Base-by-base conservation (phyloP, 2,888 invertebrate genomes). In the Sarcophaga caerulescens region DNA sequence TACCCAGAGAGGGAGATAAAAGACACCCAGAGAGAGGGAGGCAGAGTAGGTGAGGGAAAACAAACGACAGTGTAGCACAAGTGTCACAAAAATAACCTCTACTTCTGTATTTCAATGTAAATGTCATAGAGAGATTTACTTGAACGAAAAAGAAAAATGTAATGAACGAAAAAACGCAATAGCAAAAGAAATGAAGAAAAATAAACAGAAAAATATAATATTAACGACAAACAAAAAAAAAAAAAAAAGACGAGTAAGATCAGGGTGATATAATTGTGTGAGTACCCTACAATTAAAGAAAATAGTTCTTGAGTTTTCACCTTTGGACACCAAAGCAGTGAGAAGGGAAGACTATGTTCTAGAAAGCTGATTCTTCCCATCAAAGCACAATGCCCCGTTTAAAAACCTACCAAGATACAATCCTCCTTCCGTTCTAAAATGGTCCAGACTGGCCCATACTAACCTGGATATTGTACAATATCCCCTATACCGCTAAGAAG, bases 31-130 rank as follows among this genome's bases (percentile, higher is more conserved):
- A 14, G 47, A 47, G 14, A 47, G 12, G 14, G 35, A 47, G 11
- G 5, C 14, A 17, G 52, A 17, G 17, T 52, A 2, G 2, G 52
- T 52, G 17, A 47, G 47, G 14, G 17, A 59, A 68, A 59, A 70
- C 3, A 47, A 60, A 59, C 35, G 60, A 47, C n/a, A 14, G 62
- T 11, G 62, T 11, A 19, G 23, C 62, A 71, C 74, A 62, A 66
- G 69, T 81, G 80, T 59, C 78, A 79, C 44, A 66, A 84, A 74
- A 63, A 75, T 78, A 75, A 84, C 60, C 35, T 35, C 35, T 73
- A 65, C 69, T 69, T 68, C 59, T 68, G 78, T 19, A 68, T 74
- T 83, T 83, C 83, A 78, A 83, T 83, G 78, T 78, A 86, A 80
- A 79, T 80, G 80, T 77, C 80, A 68, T 23, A 66, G 68, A 66